Conservation (phyloP, 2,888 invertebrate species). For the Drosophila birchii region DNA sequence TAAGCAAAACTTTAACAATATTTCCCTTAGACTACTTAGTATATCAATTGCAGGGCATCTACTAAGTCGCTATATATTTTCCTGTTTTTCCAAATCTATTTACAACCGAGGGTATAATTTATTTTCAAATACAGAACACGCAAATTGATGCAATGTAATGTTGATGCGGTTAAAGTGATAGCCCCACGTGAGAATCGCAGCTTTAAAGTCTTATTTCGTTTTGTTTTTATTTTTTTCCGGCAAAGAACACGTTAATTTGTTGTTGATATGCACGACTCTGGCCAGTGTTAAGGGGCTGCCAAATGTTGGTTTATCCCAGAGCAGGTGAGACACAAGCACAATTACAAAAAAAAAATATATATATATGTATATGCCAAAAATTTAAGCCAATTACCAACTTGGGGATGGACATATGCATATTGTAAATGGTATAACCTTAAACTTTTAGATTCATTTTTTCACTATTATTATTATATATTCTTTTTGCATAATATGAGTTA, state of each 20-base stretch:
- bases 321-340: background rate
- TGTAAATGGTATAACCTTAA: too few relatives aligned
- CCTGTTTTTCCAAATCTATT: background rate
- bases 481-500: too few relatives aligned
- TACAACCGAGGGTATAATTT: conserved; percentile 7
- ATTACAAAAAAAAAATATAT: background rate
- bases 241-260: conserved; percentile 76
- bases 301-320: conserved; percentile 15
- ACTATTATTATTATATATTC: too few relatives aligned
- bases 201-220: conserved; percentile 5
- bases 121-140: conserved; percentile 60
- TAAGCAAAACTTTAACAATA: background rate
- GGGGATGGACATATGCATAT: too few relatives aligned
- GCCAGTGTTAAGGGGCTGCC: conserved; percentile 17
- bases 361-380: background rate
- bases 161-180: conserved; percentile 47
- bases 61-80: background rate
- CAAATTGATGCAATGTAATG: conserved; percentile 54
- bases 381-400: background rate
- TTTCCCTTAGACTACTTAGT: background rate
- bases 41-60: background rate
- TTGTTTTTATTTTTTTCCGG: conserved; percentile 57
- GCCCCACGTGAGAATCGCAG: conserved; percentile 53
- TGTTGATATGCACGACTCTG: conserved; percentile 53
- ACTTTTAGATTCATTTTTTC: too few relatives aligned